A percentile compares a stretch with the other conserved stretches of the same genome.
Conservation (phyloP, 2,113 vertebrate genomes). For the Channa argus region DNA sequence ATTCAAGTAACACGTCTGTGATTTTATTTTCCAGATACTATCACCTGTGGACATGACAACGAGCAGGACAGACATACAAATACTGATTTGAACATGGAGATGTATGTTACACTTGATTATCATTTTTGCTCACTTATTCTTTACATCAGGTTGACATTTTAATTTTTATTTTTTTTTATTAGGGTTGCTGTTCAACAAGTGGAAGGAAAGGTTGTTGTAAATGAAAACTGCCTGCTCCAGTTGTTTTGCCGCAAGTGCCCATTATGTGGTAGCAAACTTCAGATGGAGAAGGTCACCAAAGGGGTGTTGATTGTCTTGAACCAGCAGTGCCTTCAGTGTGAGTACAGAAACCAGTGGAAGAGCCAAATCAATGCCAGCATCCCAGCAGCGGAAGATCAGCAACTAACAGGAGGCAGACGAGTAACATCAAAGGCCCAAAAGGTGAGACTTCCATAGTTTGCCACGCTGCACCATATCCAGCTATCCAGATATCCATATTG, state of each 20-base stretch:
- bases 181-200: slow-evolving; percentile 32
- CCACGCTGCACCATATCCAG: background rate
- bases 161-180: background rate
- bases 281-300: slow-evolving; percentile 37
- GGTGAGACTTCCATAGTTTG: slow-evolving; percentile 11
- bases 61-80: background rate
- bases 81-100: slow-evolving; percentile 5
- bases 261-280: slow-evolving; percentile 27
- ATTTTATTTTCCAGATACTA: background rate
- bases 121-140: background rate
- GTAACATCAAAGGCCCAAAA: slow-evolving; percentile 8
- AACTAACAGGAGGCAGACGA: background rate
- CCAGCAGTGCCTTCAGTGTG: slow-evolving; percentile 41
- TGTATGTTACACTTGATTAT: slow-evolving; percentile 18
- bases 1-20: background rate
- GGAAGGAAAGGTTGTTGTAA: slow-evolving; percentile 39
- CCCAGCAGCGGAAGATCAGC: slow-evolving; percentile 19
- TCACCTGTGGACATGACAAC: background rate
- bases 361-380: slow-evolving; percentile 21
- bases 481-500: no score
- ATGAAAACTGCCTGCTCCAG: slow-evolving; percentile 43
- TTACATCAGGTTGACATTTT: background rate
- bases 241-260: slow-evolving; percentile 47
- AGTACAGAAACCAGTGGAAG: slow-evolving; percentile 50
- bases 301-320: slow-evolving; percentile 36